Conservation (phyloP, 2,888 invertebrate genomes). For the Troides oblongomaculatus region DNA sequence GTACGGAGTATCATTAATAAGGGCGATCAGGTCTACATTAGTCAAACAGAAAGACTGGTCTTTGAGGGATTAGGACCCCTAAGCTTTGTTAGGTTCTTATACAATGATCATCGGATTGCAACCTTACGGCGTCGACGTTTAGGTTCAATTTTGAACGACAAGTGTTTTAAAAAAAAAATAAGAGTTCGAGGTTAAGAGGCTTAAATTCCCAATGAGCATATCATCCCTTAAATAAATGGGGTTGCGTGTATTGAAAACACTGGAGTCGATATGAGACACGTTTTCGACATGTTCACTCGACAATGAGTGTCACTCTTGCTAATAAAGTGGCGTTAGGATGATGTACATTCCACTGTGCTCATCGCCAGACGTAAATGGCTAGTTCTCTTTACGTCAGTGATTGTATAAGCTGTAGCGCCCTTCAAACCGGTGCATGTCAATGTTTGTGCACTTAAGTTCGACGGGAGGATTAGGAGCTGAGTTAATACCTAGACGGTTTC, state of each 20-base stretch:
- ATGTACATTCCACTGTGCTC: too few relatives aligned
- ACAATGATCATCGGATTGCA: background rate
- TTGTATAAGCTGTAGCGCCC: too few relatives aligned
- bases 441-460: too few relatives aligned
- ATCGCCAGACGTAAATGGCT: too few relatives aligned
- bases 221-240: constrained; percentile 22
- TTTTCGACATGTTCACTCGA: too few relatives aligned
- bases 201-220: constrained; percentile 14
- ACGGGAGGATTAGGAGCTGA: too few relatives aligned
- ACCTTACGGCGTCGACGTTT: background rate
- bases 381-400: too few relatives aligned
- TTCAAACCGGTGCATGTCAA: too few relatives aligned
- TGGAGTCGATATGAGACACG: background rate
- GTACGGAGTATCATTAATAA: constrained; percentile 6
- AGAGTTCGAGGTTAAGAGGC: constrained; percentile 20
- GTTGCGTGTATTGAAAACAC: constrained; percentile 9
- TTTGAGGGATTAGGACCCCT: constrained; percentile 10
- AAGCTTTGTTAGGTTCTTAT: background rate
- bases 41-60: constrained; percentile 22
- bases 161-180: constrained; percentile 9
- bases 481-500: too few relatives aligned
- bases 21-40: constrained; percentile 7
- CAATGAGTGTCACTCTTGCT: too few relatives aligned
- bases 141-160: background rate
- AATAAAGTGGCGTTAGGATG: too few relatives aligned